Evolutionary conservation across 1,140 invertebrate species (phyloP), one percentile per base, ranked within the genome.

Genomic region (Leguminivora glycinivorella): DNA sequence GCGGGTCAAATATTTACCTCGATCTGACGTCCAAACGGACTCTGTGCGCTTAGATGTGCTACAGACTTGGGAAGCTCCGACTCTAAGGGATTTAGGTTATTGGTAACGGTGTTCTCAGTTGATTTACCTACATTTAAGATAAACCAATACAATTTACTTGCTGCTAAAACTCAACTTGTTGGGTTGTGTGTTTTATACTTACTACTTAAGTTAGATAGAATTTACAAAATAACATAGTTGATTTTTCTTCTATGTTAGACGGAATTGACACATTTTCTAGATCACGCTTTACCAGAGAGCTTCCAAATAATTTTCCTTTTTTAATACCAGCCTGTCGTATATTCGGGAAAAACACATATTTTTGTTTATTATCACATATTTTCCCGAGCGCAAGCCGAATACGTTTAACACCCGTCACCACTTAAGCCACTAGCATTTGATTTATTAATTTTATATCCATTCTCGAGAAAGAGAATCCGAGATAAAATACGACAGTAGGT

Each of bases 401-500:
- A 29, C 26, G 58, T 63, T 63, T 63, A 29, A 63, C 58, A 63
- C 12, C 58, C 58, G 25, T 63, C 58, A 29, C 26, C 58, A 63
- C 58, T 29, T 63, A 63, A 63, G 58, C 58, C 58, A 63, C 58
- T 63, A 63, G 58, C 58, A n/a, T 26, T 63, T 63, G 58, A 63
- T 63, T 69, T 69, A 69, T 43, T 52, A 69, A 82, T 85, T 84
- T 83, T 76, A 75, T 75, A 77, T 74, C 72, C 75, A 81, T 87
- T 85, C 81, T 75, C 40, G 75, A 82, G 84, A 81, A 85, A 84
- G 79, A 82, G 76, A 87, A 87, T 84, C 84, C 84, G 68, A 75
- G 79, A 85, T 89, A 84, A 89, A 87, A 87, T 88, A 88, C 84
- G 83, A 78, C 78, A 77, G 76, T 79, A 81, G 80, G 83, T 82